phyloP scores from a whole-genome alignment of 2,797 vertebrate species.

The Petrocephalus sullivani region DNA sequence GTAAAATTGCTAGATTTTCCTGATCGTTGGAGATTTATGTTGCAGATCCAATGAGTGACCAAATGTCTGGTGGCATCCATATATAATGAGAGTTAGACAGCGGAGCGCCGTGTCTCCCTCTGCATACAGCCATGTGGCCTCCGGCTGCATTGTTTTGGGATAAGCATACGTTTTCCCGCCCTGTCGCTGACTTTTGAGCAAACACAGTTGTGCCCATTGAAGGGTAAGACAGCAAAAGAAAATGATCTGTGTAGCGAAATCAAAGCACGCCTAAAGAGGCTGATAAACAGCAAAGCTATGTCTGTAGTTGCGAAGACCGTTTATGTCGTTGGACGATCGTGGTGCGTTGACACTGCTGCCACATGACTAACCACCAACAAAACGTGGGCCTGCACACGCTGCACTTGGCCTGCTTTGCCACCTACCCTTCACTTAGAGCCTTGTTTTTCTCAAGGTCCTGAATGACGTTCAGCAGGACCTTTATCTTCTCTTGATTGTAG shows the following conservation, averaged over 20 bases:
- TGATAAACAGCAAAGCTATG: neutral
- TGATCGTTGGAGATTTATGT: neutral
- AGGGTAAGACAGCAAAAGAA: neutral
- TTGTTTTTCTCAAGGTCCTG: conserved; percentile 96
- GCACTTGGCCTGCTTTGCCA: conserved; percentile 23
- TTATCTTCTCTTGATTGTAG: conserved; percentile 97
- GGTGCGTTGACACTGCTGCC: neutral
- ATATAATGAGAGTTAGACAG: neutral
- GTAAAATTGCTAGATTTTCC: neutral
- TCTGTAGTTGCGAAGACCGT: neutral
- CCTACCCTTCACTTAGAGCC: conserved; percentile 91
- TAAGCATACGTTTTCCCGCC: neutral
- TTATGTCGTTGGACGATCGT: neutral
- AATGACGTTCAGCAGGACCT: conserved; percentile 95
- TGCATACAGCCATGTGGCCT: neutral
- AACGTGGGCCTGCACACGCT: neutral
- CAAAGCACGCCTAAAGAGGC: neutral
- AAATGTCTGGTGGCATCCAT: neutral
- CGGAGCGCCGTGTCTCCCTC: neutral
- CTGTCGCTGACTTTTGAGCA: neutral
- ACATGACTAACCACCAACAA: neutral
- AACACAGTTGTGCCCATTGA: neutral
- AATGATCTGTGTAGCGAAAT: neutral
- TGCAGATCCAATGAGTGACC: neutral
- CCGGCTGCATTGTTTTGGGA: neutral